phyloP scores from a whole-genome alignment of 2,888 invertebrate genomes.

The Hedychridium roseum region DNA sequence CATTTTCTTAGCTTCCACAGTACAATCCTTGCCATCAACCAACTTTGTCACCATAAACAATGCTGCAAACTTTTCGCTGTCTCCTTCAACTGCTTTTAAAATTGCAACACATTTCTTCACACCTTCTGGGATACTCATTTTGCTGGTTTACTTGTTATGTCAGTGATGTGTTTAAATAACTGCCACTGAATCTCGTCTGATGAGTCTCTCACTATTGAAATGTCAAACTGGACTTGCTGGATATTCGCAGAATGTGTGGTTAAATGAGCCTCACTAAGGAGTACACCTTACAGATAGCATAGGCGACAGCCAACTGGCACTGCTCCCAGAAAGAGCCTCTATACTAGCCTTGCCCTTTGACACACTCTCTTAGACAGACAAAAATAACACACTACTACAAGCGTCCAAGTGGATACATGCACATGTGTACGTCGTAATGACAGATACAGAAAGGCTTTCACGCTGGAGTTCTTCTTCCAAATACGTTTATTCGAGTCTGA shows the following conservation, averaged over 20 bases:
- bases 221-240: too few relatives aligned
- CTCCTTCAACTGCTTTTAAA: constrained; percentile 80
- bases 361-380: constrained; percentile 44
- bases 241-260: constrained; percentile 14
- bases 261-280: constrained; percentile 15
- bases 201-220: too few relatives aligned
- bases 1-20: constrained; percentile 75
- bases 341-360: constrained; percentile 62
- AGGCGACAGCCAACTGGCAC: constrained; percentile 54
- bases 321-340: constrained; percentile 38
- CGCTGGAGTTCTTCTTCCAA: too few relatives aligned
- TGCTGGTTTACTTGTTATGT: not conserved
- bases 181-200: too few relatives aligned
- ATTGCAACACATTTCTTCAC: constrained; percentile 86
- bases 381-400: constrained; percentile 44
- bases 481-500: too few relatives aligned
- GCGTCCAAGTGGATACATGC: too few relatives aligned
- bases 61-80: constrained; percentile 91
- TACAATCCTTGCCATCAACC: constrained; percentile 83
- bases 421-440: too few relatives aligned
- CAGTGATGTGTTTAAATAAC: too few relatives aligned
- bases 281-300: constrained; percentile 28
- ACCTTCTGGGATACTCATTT: constrained; percentile 73
- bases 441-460: too few relatives aligned
- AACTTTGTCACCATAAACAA: constrained; percentile 92